Percentiles rank a stretch among this genome's conserved stretches.
Conservation (phyloP, 2,888 invertebrate genomes). For the Dolomedes plantarius region DNA sequence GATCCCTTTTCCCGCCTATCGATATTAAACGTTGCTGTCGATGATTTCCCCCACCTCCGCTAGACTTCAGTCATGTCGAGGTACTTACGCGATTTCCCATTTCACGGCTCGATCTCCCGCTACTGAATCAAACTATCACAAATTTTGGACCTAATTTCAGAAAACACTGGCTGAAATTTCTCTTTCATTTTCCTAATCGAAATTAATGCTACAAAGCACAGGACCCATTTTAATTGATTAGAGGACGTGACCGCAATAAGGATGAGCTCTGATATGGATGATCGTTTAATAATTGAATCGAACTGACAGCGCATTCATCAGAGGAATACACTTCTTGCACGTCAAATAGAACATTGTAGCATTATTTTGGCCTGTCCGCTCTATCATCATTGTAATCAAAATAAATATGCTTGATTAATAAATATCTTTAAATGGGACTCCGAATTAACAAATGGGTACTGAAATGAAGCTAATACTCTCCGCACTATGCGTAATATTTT, state of each 20-base stretch:
- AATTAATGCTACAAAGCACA: not conserved
- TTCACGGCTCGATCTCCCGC: too few species aligned
- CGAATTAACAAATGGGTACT: conserved; percentile 2
- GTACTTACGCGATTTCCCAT: too few species aligned
- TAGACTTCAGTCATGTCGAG: too few species aligned
- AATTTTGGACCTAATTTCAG: not conserved
- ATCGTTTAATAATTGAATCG: conserved; percentile 16
- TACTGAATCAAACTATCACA: not conserved
- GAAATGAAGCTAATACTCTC: too few species aligned
- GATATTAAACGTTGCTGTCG: too few species aligned
- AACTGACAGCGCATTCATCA: conserved; percentile 9
- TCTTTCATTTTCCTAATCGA: not conserved
- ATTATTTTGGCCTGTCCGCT: conserved; percentile 1
- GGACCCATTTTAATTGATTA: conserved; percentile 15
- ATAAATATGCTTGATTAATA: conserved; percentile 7
- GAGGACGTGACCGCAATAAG: not conserved
- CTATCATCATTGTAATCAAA: conserved; percentile 18
- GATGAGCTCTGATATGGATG: not conserved
- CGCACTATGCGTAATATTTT: too few species aligned
- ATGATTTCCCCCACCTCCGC: too few species aligned
- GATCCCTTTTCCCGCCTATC: too few species aligned
- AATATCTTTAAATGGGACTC: not conserved
- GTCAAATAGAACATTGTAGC: not conserved
- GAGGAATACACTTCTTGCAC: not conserved
- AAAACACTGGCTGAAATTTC: conserved; percentile 8